Evolutionary conservation across 2,888 invertebrate genomes (phyloP).

Genomic region (Volucella inflata): DNA sequence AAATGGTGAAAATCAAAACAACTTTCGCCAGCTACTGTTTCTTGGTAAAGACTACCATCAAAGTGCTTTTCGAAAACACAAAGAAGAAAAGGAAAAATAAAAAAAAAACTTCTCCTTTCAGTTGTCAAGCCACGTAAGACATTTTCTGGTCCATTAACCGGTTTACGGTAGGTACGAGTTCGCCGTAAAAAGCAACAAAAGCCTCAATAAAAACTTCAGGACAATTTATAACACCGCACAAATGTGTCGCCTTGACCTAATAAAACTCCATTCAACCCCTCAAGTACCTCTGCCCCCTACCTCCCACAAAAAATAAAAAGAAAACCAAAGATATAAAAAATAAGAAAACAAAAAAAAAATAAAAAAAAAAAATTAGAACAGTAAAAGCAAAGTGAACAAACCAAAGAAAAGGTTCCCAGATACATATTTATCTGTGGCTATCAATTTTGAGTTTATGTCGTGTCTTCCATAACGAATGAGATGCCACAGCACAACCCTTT

Average conservation of each 20-base stretch:
- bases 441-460: constrained; percentile 66
- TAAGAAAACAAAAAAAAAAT: constrained; percentile 1
- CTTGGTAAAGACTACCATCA: too few species aligned
- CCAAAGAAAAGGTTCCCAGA: constrained; percentile 41
- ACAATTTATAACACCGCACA: constrained; percentile 43
- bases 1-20: too few species aligned
- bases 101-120: too few species aligned
- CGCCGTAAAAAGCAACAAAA: constrained; percentile 31
- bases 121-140: neutral
- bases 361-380: neutral
- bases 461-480: constrained; percentile 67
- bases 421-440: constrained; percentile 68
- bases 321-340: neutral
- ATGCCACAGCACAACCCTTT: constrained; percentile 51
- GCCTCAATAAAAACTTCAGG: constrained; percentile 36
- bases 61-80: too few species aligned
- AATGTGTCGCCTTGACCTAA: constrained; percentile 69
- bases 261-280: constrained; percentile 34
- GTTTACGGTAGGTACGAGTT: constrained; percentile 6
- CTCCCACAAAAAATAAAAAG: neutral
- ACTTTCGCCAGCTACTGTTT: too few species aligned
- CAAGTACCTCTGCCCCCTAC: neutral
- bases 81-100: too few species aligned
- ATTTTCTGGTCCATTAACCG: constrained; percentile 54
- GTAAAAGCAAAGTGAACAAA: neutral